Percentiles rank a stretch among this genome's conserved stretches.
Evolutionary conservation across 2,888 invertebrate genomes (phyloP).

Genomic region (Melolontha melolontha): DNA sequence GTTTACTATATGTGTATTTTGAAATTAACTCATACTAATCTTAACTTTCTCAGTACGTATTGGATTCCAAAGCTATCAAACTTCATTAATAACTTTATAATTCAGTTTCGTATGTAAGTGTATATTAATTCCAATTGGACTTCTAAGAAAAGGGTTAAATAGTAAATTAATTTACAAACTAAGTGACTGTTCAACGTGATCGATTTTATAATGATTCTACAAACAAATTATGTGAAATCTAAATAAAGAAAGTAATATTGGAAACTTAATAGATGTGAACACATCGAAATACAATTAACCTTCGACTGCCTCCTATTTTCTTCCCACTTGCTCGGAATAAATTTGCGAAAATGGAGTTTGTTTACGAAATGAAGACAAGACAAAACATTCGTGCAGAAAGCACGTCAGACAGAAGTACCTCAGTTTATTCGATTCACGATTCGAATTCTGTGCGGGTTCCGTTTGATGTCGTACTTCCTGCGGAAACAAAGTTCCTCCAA

Average conservation of each 20-base stretch:
- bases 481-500: conserved; percentile 17
- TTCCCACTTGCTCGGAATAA: conserved; percentile 23
- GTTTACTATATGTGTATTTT: no score
- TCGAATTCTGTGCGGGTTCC: conserved; percentile 8
- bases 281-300: conserved; percentile 22
- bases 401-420: neutral
- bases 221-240: neutral
- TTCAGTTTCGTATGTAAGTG: no score
- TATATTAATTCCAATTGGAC: no score
- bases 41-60: no score
- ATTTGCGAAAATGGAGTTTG: conserved; percentile 22
- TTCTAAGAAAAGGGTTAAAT: no score
- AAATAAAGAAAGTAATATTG: conserved; percentile 6
- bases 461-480: conserved; percentile 18
- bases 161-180: no score
- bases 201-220: no score
- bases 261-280: conserved; percentile 8
- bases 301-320: conserved; percentile 12
- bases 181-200: no score
- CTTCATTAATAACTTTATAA: no score
- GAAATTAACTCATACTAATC: no score
- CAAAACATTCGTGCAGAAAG: conserved; percentile 7
- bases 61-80: no score
- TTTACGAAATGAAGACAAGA: conserved; percentile 16
- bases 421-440: neutral